These are phyloP conservation scores for Operophtera brumata DNA, from an alignment of 2,888 invertebrate species.

Conservation along the genomic window DNA sequence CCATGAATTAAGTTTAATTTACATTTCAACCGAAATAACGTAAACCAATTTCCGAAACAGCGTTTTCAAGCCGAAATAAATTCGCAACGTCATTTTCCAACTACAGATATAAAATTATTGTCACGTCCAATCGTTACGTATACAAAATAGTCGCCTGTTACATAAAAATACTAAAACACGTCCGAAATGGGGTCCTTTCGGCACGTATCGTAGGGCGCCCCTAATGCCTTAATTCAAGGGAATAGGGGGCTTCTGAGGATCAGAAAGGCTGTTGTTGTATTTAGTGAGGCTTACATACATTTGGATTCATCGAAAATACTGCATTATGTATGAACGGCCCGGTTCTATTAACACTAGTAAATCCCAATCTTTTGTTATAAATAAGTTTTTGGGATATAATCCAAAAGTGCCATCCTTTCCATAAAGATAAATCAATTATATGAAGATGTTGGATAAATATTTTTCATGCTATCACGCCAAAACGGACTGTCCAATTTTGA, in stretches of 20 bases:
- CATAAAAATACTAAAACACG: slow-evolving; percentile 30
- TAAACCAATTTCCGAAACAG: slow-evolving; percentile 10
- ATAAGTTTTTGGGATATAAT: neutral
- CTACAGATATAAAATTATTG: slow-evolving; percentile 22
- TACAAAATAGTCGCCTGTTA: slow-evolving; percentile 28
- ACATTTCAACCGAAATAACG: neutral
- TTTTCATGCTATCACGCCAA: no score
- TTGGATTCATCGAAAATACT: slow-evolving; percentile 33
- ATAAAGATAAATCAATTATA: no score
- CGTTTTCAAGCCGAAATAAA: slow-evolving; percentile 13
- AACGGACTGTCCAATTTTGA: no score
- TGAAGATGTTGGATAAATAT: no score
- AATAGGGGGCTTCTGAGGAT: slow-evolving; percentile 29
- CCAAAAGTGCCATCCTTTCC: no score
- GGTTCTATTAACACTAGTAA: slow-evolving; percentile 24
- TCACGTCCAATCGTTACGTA: slow-evolving; percentile 30
- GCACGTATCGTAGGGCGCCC: slow-evolving; percentile 16
- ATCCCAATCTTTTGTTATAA: slow-evolving; percentile 12
- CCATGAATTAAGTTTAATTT: no score
- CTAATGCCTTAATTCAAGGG: slow-evolving; percentile 33
- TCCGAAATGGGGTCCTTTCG: slow-evolving; percentile 2
- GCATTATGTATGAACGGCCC: slow-evolving; percentile 31
- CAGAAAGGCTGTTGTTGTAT: slow-evolving; percentile 32
- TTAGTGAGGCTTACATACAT: slow-evolving; percentile 31
- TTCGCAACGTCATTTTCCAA: slow-evolving; percentile 2